A percentile compares a stretch with the other conserved stretches of the same genome.
Evolutionary conservation across 1,140 invertebrate species (phyloP).

Genomic region (Heliconius eleuchia): DNA sequence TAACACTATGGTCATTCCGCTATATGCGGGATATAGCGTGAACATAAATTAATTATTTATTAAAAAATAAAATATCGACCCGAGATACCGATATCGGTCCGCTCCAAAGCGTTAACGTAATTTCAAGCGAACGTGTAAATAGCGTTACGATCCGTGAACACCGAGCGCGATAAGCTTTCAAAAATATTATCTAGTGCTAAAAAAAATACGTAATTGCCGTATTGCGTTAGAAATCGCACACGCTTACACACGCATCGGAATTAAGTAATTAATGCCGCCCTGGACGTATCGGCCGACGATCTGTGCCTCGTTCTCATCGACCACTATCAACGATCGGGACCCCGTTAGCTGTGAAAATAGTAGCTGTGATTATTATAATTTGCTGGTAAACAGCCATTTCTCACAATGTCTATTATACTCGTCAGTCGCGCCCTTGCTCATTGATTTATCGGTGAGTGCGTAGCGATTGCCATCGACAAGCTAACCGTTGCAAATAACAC

Average conservation of each 20-base stretch:
- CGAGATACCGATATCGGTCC: constrained; percentile 26
- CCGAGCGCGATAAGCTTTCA: constrained; percentile 65
- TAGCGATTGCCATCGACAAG: constrained; percentile 62
- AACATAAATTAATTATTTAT: no score
- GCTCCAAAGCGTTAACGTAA: constrained; percentile 34
- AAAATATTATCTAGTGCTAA: constrained; percentile 67
- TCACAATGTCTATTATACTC: constrained; percentile 35
- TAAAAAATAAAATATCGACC: constrained; percentile 11
- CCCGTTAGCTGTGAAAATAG: constrained; percentile 65
- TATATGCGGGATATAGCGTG: no score
- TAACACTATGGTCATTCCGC: no score
- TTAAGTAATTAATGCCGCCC: constrained; percentile 74
- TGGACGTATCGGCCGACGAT: constrained; percentile 71
- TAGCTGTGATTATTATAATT: constrained; percentile 60
- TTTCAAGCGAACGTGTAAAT: constrained; percentile 63
- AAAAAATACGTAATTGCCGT: constrained; percentile 70
- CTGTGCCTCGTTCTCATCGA: constrained; percentile 59
- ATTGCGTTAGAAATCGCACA: constrained; percentile 73
- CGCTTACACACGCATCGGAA: constrained; percentile 72
- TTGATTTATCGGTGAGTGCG: constrained; percentile 73
- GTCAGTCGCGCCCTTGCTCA: constrained; percentile 63
- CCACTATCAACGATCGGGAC: constrained; percentile 62
- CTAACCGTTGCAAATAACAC: constrained; percentile 65
- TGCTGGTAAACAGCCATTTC: constrained; percentile 35
- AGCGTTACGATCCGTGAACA: constrained; percentile 67